phyloP scores from a whole-genome alignment of 1,140 invertebrate species.

The Mylabris phalerata region DNA sequence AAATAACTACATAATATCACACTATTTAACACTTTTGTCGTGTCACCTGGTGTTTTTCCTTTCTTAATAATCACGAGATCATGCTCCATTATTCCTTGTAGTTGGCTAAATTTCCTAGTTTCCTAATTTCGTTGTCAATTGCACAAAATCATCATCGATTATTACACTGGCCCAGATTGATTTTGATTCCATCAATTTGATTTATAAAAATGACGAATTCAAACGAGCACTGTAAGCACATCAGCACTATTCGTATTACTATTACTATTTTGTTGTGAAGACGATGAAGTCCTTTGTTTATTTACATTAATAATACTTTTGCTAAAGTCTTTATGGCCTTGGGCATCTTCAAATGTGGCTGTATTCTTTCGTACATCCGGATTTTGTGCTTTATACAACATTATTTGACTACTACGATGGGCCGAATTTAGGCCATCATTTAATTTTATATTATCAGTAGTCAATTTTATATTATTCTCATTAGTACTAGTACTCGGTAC shows the following conservation, averaged over 20 bases:
- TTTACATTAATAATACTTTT: conserved; percentile 58
- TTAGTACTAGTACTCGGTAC: conserved; percentile 37
- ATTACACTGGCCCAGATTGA: conserved; percentile 27
- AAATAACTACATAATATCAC: conserved; percentile 42
- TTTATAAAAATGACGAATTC: conserved; percentile 2
- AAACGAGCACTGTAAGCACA: conserved; percentile 41
- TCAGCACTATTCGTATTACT: conserved; percentile 29
- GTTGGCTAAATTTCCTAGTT: neutral
- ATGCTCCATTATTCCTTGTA: conserved; percentile 25
- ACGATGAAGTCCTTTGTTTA: conserved; percentile 36
- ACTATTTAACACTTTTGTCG: conserved; percentile 35
- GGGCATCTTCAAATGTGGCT: conserved; percentile 60
- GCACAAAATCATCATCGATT: conserved; percentile 20
- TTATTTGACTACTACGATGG: conserved; percentile 53
- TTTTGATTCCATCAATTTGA: neutral
- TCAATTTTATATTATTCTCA: conserved; percentile 29
- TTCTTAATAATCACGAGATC: conserved; percentile 34
- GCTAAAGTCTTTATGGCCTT: conserved; percentile 67
- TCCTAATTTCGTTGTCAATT: conserved; percentile 18
- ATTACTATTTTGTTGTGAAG: conserved; percentile 32
- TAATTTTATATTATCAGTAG: conserved; percentile 25
- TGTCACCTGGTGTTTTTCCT: conserved; percentile 32
- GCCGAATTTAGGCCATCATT: conserved; percentile 39
- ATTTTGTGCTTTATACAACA: conserved; percentile 66
- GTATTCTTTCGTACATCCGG: conserved; percentile 72